Evolutionary conservation across 2,113 vertebrate genomes (phyloP), one percentile per base, ranked within the genome.

Genomic region (Cercopithecus mona): DNA sequence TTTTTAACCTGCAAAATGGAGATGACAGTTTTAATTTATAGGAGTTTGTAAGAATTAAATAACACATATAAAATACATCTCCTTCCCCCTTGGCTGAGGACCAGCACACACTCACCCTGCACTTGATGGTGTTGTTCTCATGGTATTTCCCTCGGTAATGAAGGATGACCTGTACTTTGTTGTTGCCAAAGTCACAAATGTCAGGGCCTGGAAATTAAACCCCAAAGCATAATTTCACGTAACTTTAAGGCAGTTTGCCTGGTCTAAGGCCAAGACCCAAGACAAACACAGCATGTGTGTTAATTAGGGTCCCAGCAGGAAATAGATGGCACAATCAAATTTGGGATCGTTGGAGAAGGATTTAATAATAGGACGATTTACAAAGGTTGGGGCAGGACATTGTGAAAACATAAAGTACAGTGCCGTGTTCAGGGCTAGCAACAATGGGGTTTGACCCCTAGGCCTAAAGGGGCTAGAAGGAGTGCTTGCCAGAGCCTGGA

Each of bases 181-280:
- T 99, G 79, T 99, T 99, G 80, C 99, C 99, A 55, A 99, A 99
- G 72, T 99, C 99, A 97, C 99, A 99, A 86, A 99, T 99, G 98
- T 99, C 99, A 96, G 99, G 99, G 92, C 99, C 99, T 99, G 84
- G 93, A 88, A 96, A 94, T 95, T 70, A 97, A 97, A 91, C 23
- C 32, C 90, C 94, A 90, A 6, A 75, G 43, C 40, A 79, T 94
- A 73, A 88, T 43, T 94, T 94, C 66, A 48, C 35, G 70, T 66
- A 48, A 81, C 10, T 97, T 90, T 95, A 76, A 96, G 72, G 75
- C 70, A 94, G 35, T 78, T 89, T 95, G 22, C 66, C 82, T 75
- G 8, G 27, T 87, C 43, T 38, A 16, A 93, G 83, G 61, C 55
- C 84, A 96, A 88, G 38, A 75, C 52, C 72, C 70, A 64, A 96